Evolutionary conservation across 2,113 vertebrate genomes (phyloP).

Genomic region (Eubucco bourcierii): DNA sequence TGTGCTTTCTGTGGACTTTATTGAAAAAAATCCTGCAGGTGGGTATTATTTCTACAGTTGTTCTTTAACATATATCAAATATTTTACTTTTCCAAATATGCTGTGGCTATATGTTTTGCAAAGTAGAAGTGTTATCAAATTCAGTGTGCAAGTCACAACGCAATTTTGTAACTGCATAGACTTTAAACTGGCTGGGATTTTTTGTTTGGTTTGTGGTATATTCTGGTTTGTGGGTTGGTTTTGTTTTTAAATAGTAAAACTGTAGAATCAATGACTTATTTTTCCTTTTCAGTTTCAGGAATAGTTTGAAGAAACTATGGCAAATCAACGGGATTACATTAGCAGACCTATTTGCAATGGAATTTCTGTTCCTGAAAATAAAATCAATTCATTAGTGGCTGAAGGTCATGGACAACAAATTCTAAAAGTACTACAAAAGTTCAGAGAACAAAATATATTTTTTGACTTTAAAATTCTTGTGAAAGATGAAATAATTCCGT

Average conservation of each 20-base stretch:
- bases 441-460: conserved; percentile 87
- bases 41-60: not conserved
- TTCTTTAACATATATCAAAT: not conserved
- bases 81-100: not conserved
- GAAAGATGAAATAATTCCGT: conserved; percentile 86
- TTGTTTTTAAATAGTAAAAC: not conserved
- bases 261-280: conserved; percentile 25
- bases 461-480: conserved; percentile 93
- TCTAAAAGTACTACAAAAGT: conserved; percentile 84
- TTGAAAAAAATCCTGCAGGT: conserved; percentile 9
- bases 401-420: conserved; percentile 91
- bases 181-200: not conserved
- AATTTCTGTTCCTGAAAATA: conserved; percentile 76
- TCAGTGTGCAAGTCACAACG: not conserved
- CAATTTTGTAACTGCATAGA: not conserved
- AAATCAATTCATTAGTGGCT: conserved; percentile 79
- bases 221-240: not conserved
- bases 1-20: not conserved
- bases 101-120: not conserved
- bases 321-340: conserved; percentile 70
- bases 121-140: not conserved
- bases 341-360: conserved; percentile 75
- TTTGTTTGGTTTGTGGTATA: not conserved
- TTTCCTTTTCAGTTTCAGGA: conserved; percentile 61
- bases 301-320: conserved; percentile 73